Evolutionary conservation across 1,140 invertebrate species (phyloP).

Genomic region (Solen grandis): DNA sequence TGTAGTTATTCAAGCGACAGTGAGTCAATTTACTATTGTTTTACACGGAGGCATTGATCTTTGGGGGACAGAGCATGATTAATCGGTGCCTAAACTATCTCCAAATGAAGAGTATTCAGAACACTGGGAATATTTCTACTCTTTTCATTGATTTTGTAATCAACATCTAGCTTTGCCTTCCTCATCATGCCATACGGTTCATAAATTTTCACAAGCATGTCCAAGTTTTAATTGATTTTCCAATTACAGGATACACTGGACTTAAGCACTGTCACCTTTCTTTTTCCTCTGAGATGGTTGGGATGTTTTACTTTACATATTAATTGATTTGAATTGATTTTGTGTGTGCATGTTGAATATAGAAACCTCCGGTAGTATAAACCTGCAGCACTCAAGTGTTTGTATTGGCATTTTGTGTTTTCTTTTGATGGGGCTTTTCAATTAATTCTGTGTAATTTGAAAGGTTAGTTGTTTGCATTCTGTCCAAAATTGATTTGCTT

Average conservation of each 20-base stretch:
- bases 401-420: slow-evolving; percentile 6
- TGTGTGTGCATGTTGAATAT: slow-evolving; percentile 19
- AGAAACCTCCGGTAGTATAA: neutral
- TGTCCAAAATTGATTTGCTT: too few species aligned
- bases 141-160: slow-evolving; percentile 28
- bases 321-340: slow-evolving; percentile 34
- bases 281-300: slow-evolving; percentile 19
- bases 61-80: too few species aligned
- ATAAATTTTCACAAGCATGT: slow-evolving; percentile 6
- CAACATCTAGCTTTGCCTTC: slow-evolving; percentile 4
- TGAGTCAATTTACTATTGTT: too few species aligned
- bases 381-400: slow-evolving; percentile 1
- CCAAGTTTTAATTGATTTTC: slow-evolving; percentile 39
- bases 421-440: neutral
- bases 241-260: slow-evolving; percentile 33
- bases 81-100: too few species aligned
- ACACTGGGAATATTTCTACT: neutral
- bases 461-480: too few species aligned
- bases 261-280: slow-evolving; percentile 28
- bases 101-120: neutral
- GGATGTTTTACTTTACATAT: slow-evolving; percentile 24
- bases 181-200: too few species aligned
- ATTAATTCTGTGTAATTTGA: slow-evolving; percentile 9
- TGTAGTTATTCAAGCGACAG: too few species aligned
- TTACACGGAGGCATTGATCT: too few species aligned